Conservation (phyloP, 1,140 invertebrate genomes). For the Thrips palmi region DNA sequence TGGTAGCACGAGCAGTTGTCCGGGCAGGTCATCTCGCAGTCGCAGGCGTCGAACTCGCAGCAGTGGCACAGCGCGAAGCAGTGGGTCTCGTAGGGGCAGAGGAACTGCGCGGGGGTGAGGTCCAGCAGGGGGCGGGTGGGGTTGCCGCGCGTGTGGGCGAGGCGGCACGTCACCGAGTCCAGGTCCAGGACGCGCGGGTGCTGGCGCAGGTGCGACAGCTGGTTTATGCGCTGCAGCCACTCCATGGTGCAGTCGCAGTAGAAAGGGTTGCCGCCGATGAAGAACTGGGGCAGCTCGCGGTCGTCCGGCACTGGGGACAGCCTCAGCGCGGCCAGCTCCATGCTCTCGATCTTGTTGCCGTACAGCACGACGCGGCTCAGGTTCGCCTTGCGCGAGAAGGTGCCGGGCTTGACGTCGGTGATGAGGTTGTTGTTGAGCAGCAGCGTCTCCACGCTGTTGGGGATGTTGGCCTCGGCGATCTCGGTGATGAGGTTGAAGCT, state of each 20-base stretch:
- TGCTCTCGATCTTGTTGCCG: conserved; percentile 49
- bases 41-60: conserved; percentile 39
- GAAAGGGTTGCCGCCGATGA: conserved; percentile 63
- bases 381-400: conserved; percentile 47
- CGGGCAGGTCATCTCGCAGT: conserved; percentile 35
- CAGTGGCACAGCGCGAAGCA: conserved; percentile 39
- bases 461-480: conserved; percentile 44
- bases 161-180: conserved; percentile 22
- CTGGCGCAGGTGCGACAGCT: conserved; percentile 36
- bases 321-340: conserved; percentile 51
- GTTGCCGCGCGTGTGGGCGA: conserved; percentile 17
- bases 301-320: conserved; percentile 41
- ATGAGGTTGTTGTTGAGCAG: conserved; percentile 61
- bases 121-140: conserved; percentile 39
- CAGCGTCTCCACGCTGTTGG: conserved; percentile 51
- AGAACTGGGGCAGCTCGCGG: conserved; percentile 50
- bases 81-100: conserved; percentile 37
- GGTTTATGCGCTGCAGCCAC: conserved; percentile 62
- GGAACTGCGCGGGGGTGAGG: conserved; percentile 39
- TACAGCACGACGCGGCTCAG: conserved; percentile 55
- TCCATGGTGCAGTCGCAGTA: conserved; percentile 72
- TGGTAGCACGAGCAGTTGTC: conserved; percentile 31
- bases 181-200: conserved; percentile 26
- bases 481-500: conserved; percentile 52
- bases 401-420: conserved; percentile 42